Evolutionary conservation across 2,113 vertebrate species (phyloP), one percentile per base, ranked within the genome.

Genomic region (Orycteropus afer): DNA sequence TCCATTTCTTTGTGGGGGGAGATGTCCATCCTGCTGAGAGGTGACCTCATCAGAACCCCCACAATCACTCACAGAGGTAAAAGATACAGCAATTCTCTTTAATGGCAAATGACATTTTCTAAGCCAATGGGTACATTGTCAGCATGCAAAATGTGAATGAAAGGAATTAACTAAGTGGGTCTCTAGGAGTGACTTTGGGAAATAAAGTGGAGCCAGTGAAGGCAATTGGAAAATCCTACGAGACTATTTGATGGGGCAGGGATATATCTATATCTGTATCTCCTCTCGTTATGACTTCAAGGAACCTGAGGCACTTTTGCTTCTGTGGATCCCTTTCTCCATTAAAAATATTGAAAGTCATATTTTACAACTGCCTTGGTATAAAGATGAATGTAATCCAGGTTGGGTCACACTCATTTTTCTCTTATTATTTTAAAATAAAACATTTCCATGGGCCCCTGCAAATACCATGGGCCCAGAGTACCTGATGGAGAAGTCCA

Each of bases 321-420:
- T 53, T 92, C 40, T 76, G 55, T 57, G 42, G 18, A 73, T 45
- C 47, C 27, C 57, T 93, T 90, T 76, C 63, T n/a, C 63, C 76
- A 63, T 80, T 73, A 22, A 55, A 87, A 83, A 47, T n/a, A 77
- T 77, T 74, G 40, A 65, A 86, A 79, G 12, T 17, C 18, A 0
- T 29, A 84, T 51, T 84, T 96, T 76, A 74, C 14, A 86, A 57
- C 45, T 61, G 53, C 84, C 71, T 87, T 40, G 1, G 0, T 82
- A 84, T 84, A 84, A 92, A 93, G 17, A 92, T 84, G 27, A 88
- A 88, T 71, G 42, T 63, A 90, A 81, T 59, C 84, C 47, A 85
- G 29, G 32, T 69, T 91, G 76, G 12, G 13, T 84, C 95, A 65
- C 63, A 53, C 47, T 78, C 57, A 8, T 61, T 80, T 91, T 78